Percentiles rank a stretch among this genome's conserved stretches.
These are phyloP conservation scores for Atta cephalotes DNA, from an alignment of 1,140 invertebrate species.

Conservation along the genomic window DNA sequence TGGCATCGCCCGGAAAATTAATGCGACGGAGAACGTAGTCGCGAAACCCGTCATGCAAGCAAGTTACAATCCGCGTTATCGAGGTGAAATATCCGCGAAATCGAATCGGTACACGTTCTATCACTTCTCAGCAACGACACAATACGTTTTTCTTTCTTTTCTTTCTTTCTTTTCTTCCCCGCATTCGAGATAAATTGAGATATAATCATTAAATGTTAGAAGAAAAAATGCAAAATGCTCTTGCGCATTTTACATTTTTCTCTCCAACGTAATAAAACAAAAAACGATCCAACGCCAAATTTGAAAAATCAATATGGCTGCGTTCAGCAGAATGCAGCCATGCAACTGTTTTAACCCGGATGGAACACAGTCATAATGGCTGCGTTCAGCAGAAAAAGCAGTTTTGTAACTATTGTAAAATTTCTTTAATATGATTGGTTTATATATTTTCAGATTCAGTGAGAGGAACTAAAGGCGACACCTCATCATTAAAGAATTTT, in stretches of 20 bases:
- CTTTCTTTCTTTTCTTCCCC: not conserved
- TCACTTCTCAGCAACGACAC: not conserved
- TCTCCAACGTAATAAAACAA: not conserved
- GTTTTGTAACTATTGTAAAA: no score
- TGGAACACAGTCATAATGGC: no score
- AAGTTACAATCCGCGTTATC: not conserved
- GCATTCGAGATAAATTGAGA: not conserved
- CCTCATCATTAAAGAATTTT: no score
- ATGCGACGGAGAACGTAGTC: not conserved
- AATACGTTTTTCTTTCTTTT: not conserved
- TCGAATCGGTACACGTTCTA: not conserved
- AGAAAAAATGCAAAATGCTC: not conserved
- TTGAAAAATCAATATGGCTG: no score
- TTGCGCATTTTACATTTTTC: no score
- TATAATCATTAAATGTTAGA: no score
- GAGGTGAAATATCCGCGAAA: slow-evolving; percentile 1
- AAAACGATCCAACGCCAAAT: not conserved
- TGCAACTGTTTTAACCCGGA: no score
- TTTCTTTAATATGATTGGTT: no score
- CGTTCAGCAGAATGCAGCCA: no score
- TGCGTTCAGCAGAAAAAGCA: no score
- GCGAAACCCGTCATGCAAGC: not conserved
- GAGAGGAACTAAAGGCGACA: no score
- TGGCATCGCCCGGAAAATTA: slow-evolving; percentile 8
- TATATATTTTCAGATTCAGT: no score